A percentile compares a stretch with the other conserved stretches of the same genome.
phyloP scores from a whole-genome alignment of 2,797 vertebrate genomes.

The Pseudochirops corinnae region DNA sequence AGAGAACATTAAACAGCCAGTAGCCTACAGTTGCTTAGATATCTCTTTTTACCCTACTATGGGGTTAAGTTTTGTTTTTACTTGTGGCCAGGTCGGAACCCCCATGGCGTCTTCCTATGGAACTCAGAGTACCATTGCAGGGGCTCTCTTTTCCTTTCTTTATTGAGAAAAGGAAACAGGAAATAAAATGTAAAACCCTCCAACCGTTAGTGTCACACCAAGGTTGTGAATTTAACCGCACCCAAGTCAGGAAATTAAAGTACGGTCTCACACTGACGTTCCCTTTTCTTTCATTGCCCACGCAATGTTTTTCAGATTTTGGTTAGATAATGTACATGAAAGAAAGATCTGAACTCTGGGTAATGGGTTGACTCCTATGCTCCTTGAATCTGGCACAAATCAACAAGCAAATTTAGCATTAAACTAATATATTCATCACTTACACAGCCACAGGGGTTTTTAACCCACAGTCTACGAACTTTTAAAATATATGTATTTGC shows the following conservation, averaged over 20 bases:
- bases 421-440: neutral
- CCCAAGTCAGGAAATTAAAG: slow-evolving; percentile 80
- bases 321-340: slow-evolving; percentile 67
- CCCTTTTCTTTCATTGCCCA: slow-evolving; percentile 60
- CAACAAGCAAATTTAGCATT: slow-evolving; percentile 14
- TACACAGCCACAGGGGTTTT: neutral
- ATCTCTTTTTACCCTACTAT: neutral
- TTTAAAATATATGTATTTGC: neutral
- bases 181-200: slow-evolving; percentile 79
- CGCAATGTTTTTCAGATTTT: slow-evolving; percentile 76
- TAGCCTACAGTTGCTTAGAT: neutral
- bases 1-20: neutral
- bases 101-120: slow-evolving; percentile 79
- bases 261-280: slow-evolving; percentile 71
- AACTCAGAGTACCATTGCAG: slow-evolving; percentile 64
- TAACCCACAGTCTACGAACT: neutral
- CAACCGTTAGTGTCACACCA: slow-evolving; percentile 68
- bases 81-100: slow-evolving; percentile 68
- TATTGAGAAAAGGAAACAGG: slow-evolving; percentile 83
- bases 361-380: slow-evolving; percentile 32
- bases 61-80: slow-evolving; percentile 64
- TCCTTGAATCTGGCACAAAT: slow-evolving; percentile 43
- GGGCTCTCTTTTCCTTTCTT: slow-evolving; percentile 80
- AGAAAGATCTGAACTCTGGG: slow-evolving; percentile 66
- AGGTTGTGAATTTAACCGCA: slow-evolving; percentile 76